phyloP scores from a whole-genome alignment of 2,113 vertebrate genomes.

The Caloenas nicobarica region DNA sequence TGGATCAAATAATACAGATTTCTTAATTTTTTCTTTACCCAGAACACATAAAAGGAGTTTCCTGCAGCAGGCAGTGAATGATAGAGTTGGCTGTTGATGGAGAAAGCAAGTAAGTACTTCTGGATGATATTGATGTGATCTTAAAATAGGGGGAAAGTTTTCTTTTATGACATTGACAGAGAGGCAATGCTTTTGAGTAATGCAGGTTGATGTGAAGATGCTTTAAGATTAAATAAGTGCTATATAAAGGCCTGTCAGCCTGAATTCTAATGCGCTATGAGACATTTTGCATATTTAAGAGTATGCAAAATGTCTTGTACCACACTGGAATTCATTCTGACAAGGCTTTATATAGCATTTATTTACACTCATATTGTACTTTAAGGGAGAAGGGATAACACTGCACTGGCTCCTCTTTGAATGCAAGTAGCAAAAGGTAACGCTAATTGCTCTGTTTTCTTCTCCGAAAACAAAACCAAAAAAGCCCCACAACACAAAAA shows the following conservation, averaged over 20 bases:
- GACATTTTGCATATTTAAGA: constrained; percentile 77
- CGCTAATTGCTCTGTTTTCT: constrained; percentile 16
- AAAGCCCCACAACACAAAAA: constrained; percentile 74
- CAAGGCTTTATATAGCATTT: constrained; percentile 78
- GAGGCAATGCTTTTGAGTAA: constrained; percentile 75
- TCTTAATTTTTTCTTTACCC: background rate
- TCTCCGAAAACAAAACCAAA: constrained; percentile 58
- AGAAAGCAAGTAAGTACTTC: constrained; percentile 60
- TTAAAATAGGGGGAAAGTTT: constrained; percentile 75
- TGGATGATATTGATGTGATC: constrained; percentile 62
- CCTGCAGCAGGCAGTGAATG: background rate
- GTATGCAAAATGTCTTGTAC: constrained; percentile 76
- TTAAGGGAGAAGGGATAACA: constrained; percentile 49
- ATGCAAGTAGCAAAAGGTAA: constrained; percentile 51
- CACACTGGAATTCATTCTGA: constrained; percentile 74
- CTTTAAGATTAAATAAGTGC: constrained; percentile 78
- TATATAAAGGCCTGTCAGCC: constrained; percentile 82
- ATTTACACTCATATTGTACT: constrained; percentile 67
- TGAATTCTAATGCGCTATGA: constrained; percentile 75
- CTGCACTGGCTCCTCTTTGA: constrained; percentile 12
- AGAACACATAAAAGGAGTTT: background rate
- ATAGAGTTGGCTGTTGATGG: constrained; percentile 7
- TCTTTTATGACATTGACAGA: constrained; percentile 75
- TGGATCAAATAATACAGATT: background rate
- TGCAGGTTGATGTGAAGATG: constrained; percentile 73